Evolutionary conservation across 2,888 invertebrate genomes (phyloP).

Genomic region (Gasteruption jaculator): DNA sequence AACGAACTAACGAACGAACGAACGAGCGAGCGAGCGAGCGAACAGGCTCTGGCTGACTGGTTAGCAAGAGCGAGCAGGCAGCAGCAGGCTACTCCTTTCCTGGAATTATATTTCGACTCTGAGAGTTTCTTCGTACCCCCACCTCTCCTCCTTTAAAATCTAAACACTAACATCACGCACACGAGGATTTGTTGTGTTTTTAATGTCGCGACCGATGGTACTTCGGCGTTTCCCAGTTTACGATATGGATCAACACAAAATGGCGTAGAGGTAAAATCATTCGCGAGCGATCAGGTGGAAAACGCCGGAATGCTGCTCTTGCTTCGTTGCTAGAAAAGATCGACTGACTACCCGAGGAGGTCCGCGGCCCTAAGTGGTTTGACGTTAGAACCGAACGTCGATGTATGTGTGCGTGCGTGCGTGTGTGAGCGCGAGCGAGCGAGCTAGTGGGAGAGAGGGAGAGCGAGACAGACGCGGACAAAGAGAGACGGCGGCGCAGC

Average conservation of each 20-base stretch:
- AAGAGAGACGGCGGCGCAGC: conserved; percentile 17
- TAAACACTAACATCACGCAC: too few relatives aligned
- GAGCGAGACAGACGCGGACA: conserved; percentile 18
- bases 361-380: conserved; percentile 46
- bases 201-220: not conserved
- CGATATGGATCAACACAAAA: conserved; percentile 30
- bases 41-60: too few relatives aligned
- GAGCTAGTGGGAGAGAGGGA: conserved; percentile 17
- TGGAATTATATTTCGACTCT: too few relatives aligned
- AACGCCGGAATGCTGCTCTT: conserved; percentile 41
- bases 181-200: too few relatives aligned
- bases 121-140: too few relatives aligned
- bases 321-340: conserved; percentile 38
- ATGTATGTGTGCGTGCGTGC: conserved; percentile 12
- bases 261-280: conserved; percentile 40
- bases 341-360: conserved; percentile 45
- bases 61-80: too few relatives aligned
- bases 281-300: conserved; percentile 46
- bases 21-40: too few relatives aligned
- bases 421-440: conserved; percentile 25
- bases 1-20: too few relatives aligned
- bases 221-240: conserved; percentile 8
- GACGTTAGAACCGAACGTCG: conserved; percentile 43
- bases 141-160: too few relatives aligned
- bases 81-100: too few relatives aligned